These are phyloP conservation scores for Argyrosomus regius DNA, from an alignment of 2,797 vertebrate species.

Conservation along the genomic window DNA sequence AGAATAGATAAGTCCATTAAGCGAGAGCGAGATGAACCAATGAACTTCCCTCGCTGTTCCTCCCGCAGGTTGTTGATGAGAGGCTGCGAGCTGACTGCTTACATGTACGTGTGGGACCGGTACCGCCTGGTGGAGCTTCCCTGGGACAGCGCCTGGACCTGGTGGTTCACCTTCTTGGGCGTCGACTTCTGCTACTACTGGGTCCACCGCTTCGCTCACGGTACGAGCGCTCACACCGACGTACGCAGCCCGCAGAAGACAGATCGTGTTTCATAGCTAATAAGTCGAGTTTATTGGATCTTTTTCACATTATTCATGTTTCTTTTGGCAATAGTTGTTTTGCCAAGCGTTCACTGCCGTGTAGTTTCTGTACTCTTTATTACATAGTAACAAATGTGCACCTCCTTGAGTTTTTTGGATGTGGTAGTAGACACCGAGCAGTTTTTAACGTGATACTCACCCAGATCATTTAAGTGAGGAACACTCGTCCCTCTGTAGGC, in stretches of 20 bases:
- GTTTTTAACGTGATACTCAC: neutral
- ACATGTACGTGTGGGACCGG: conserved; percentile 91
- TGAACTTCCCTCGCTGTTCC: conserved; percentile 1
- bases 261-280: neutral
- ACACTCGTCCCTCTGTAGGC: neutral
- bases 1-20: neutral
- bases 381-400: neutral
- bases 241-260: neutral
- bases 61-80: conserved; percentile 85
- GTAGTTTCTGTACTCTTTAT: neutral
- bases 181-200: conserved; percentile 95
- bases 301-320: neutral
- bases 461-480: neutral
- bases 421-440: neutral
- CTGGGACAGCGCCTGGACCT: conserved; percentile 94
- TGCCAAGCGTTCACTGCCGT: neutral
- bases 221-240: conserved; percentile 76
- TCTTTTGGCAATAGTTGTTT: neutral
- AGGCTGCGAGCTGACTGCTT: conserved; percentile 89
- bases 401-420: neutral
- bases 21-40: neutral
- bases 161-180: conserved; percentile 92
- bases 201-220: conserved; percentile 92
- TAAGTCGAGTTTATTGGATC: neutral
- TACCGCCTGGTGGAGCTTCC: conserved; percentile 88